Evolutionary conservation across 2,797 vertebrate genomes (phyloP), one percentile per base, ranked within the genome.

Genomic region (Geotria australis): DNA sequence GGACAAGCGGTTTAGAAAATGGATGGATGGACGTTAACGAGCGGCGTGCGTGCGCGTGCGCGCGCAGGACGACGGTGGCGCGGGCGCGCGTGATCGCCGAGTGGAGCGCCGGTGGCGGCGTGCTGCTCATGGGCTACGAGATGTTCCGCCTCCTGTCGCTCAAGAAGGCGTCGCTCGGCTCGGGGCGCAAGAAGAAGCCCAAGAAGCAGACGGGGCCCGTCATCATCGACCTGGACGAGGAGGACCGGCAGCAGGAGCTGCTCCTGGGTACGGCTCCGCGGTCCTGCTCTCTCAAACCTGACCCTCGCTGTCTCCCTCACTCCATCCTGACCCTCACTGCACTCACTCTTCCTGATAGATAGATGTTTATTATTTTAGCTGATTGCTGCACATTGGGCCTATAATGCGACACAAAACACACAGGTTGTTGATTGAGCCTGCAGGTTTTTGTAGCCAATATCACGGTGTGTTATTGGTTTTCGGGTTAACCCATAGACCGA

Each of bases 161-260:
- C 73, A 96, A 95, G 71, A 99, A 96, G 70, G 91, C 80, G 66
- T 95, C 95, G 61, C 81, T 88, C 13, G 51, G 51, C 51, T 12
- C 12, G 15, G 79, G 89, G 45, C 81, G 85, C 66, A 89, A 88
- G 68, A 93, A 85, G 70, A 96, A 85, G 74, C 78, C 80, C 57
- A 99, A 96, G 72, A 99, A 99, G 65, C 80, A 83, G 2, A 63
- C 73, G 3, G 85, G 83, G 15, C 88, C 91, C 2, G 81, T 96
- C 61, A 93, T 99, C 68, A 99, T 99, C 61, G 91, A 99, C 70
- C 74, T 99, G 65, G 89, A 99, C 62, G 91, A 99, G 66, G 89
- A 95, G 65, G 91, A 99, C 60, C 66, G 88, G 56, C 91, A 98
- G 62, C 88, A 99, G 62, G 91, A 99, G 62, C 82, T 95, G 61